Evolutionary conservation across 2,113 vertebrate species (phyloP).

Genomic region (Lagopus leucura): DNA sequence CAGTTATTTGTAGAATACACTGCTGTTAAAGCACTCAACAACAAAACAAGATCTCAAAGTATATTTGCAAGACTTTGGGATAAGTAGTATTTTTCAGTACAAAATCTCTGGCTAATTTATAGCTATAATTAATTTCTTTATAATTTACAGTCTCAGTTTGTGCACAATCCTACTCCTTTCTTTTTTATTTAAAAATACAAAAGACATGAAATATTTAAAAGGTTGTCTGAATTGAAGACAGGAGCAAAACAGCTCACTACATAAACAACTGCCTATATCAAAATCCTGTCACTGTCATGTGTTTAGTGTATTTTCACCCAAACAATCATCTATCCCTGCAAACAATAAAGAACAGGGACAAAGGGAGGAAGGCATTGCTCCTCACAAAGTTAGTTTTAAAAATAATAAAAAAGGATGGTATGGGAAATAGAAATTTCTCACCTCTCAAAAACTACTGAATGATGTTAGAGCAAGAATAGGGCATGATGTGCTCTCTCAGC

Average conservation of each 20-base stretch:
- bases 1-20: not conserved
- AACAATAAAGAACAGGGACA: not conserved
- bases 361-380: fast-evolving
- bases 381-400: conserved; percentile 1
- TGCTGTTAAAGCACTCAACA: not conserved
- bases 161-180: not conserved
- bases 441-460: conserved; percentile 15
- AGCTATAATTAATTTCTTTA: not conserved
- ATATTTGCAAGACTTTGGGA: not conserved
- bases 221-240: not conserved
- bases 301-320: not conserved
- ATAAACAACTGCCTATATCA: not conserved
- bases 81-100: not conserved
- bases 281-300: not conserved
- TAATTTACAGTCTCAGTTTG: not conserved
- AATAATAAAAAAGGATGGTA: not conserved
- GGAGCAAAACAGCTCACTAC: not conserved
- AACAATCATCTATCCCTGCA: not conserved
- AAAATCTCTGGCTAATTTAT: not conserved
- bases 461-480: not conserved
- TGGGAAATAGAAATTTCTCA: conserved; percentile 24
- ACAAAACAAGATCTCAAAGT: not conserved
- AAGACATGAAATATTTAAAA: not conserved
- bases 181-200: not conserved
- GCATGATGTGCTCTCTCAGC: not conserved